Conservation (phyloP, 2,113 vertebrate genomes). For the Neolamprologus longior region DNA sequence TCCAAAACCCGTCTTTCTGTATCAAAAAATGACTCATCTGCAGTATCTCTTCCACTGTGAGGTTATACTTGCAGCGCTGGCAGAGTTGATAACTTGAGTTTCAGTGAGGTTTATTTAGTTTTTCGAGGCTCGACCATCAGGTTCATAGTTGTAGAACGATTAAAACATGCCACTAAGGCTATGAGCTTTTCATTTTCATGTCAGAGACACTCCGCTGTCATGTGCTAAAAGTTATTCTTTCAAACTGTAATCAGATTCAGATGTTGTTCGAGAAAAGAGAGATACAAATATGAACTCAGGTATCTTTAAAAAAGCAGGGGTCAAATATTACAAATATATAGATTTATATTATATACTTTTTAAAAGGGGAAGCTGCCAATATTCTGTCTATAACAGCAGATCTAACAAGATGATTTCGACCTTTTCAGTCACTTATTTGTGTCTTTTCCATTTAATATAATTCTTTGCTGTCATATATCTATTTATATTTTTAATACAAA, state of each 20-base stretch:
- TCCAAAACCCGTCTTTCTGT: background rate
- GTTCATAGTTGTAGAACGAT: background rate
- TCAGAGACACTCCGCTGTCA: background rate
- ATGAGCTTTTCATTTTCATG: background rate
- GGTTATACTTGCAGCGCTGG: background rate
- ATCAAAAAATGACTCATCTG: background rate
- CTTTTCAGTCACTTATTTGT: background rate
- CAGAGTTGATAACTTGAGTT: background rate
- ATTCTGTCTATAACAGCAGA: background rate
- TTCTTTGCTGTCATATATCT: background rate
- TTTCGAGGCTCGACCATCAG: rapidly evolving
- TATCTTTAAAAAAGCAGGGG: background rate
- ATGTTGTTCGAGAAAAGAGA: background rate
- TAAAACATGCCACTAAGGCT: rapidly evolving
- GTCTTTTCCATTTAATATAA: background rate
- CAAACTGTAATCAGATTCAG: background rate
- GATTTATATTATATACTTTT: background rate
- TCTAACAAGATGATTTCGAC: rapidly evolving
- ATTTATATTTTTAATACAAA: background rate
- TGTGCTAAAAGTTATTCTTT: background rate
- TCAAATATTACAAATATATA: background rate
- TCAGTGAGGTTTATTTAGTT: background rate
- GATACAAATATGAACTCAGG: background rate
- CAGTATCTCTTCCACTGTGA: background rate
- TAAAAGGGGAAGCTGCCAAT: background rate